Evolutionary conservation across 2,113 vertebrate genomes (phyloP), one percentile per base, ranked within the genome.

Genomic region (Capricornis sumatraensis): DNA sequence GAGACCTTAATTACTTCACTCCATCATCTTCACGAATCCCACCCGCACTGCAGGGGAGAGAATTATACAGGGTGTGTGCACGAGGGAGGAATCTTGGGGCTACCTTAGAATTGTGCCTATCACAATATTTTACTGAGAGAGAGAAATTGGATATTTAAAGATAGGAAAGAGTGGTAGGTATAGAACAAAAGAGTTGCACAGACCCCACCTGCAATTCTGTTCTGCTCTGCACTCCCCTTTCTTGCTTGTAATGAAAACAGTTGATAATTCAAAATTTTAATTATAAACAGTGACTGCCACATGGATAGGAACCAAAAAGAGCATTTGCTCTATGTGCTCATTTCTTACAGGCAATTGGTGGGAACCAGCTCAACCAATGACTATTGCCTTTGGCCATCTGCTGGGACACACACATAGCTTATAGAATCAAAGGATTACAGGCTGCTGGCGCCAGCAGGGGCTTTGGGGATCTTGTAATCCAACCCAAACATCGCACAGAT

Each of bases 261-360:
- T 95, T 96, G 95, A 96, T 87, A 96, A 95, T 95, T 98, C 92
- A 87, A 95, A 67, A 94, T 95, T 97, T 98, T 95, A 78, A 96
- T 89, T 87, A 94, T 96, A 89, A 97, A 97, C 94, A 97, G 93
- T 97, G 92, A 91, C 96, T 97, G 89, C 84, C 95, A 45, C 74
- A 85, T 97, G 97, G 95, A 93, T 79, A 87, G 50, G 27, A 95
- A 96, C 94, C 98, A 98, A 95, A 97, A 95, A 96, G 95, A 97
- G 89, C 95, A 95, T 97, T 97, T 98, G 96, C 95, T 96, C 30
- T 71, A 60, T 96, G 78, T 95, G 95, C 85, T 97, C 96, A 88
- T 96, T 97, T 97, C 94, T 97, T 88, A 95, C 89, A 95, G 94
- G 92, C 90, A 96, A 95, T 96, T 90, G 52, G 87, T 85, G 81